These are phyloP conservation scores for Antitype chi DNA, from an alignment of 2,888 invertebrate species.

Conservation along the genomic window DNA sequence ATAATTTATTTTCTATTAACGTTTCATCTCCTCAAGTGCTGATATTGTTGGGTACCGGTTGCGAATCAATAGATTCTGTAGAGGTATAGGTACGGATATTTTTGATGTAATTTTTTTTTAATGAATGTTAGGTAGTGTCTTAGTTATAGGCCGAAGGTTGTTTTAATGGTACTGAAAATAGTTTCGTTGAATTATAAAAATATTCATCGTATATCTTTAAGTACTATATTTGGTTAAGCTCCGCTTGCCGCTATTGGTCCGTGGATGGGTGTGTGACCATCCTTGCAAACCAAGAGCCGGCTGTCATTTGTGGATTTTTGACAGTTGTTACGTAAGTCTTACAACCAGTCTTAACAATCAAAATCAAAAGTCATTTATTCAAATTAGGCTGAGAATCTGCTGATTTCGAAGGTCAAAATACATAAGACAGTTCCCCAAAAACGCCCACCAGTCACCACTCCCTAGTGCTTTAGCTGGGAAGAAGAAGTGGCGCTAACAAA, in stretches of 20 bases:
- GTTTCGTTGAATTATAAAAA: not conserved
- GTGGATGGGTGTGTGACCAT: not conserved
- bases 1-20: constrained; percentile 76
- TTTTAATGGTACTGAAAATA: not conserved
- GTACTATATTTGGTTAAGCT: not conserved
- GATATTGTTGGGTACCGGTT: constrained; percentile 20
- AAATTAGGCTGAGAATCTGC: no score
- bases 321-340: not conserved
- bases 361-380: no score
- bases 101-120: constrained; percentile 2
- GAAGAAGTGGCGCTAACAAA: no score
- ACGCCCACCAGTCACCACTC: no score
- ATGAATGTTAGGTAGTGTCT: not conserved
- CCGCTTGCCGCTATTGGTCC: not conserved
- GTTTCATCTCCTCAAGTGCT: constrained; percentile 46
- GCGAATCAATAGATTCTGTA: not conserved
- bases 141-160: not conserved
- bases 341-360: no score
- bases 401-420: no score
- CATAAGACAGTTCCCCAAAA: no score
- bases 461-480: no score
- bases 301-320: not conserved
- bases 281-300: not conserved
- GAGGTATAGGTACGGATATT: not conserved
- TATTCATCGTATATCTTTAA: not conserved